These are phyloP conservation scores for Platorchestia sp. DNA, from an alignment of 1,140 invertebrate species.

Conservation along the genomic window DNA sequence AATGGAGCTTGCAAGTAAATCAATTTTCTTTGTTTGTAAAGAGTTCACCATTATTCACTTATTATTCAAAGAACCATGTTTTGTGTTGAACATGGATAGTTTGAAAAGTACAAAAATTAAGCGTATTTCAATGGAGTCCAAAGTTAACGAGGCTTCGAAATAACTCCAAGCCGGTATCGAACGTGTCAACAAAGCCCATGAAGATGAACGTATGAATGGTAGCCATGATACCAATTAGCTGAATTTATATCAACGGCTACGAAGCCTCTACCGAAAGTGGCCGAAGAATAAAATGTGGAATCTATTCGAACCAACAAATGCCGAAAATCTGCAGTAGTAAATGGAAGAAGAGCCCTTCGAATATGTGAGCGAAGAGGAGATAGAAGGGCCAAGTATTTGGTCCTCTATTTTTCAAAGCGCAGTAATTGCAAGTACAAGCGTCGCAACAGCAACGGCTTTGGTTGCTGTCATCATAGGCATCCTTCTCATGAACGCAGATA, in stretches of 20 bases:
- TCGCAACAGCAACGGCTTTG: constrained; percentile 11
- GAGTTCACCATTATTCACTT: too few relatives aligned
- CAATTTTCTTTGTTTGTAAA: too few relatives aligned
- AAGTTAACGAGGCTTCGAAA: too few relatives aligned
- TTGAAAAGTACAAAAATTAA: too few relatives aligned
- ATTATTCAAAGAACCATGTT: too few relatives aligned
- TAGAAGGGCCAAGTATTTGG: background rate
- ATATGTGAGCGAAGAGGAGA: background rate
- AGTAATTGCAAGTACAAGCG: background rate
- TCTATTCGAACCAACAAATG: background rate
- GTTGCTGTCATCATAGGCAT: background rate
- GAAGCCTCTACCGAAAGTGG: background rate
- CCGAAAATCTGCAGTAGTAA: background rate
- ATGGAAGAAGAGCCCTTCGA: constrained; percentile 5
- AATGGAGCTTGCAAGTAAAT: too few relatives aligned
- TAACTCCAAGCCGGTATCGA: too few relatives aligned
- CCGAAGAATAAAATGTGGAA: background rate
- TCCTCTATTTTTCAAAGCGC: background rate
- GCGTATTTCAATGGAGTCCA: too few relatives aligned
- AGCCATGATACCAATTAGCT: background rate
- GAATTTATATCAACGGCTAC: background rate
- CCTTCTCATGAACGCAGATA: background rate
- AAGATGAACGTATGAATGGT: background rate
- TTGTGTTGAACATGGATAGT: too few relatives aligned
- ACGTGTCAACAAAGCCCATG: background rate